A percentile compares a stretch with the other conserved stretches of the same genome.
Evolutionary conservation across 1,140 invertebrate species (phyloP).

Genomic region (Achatina immaculata): DNA sequence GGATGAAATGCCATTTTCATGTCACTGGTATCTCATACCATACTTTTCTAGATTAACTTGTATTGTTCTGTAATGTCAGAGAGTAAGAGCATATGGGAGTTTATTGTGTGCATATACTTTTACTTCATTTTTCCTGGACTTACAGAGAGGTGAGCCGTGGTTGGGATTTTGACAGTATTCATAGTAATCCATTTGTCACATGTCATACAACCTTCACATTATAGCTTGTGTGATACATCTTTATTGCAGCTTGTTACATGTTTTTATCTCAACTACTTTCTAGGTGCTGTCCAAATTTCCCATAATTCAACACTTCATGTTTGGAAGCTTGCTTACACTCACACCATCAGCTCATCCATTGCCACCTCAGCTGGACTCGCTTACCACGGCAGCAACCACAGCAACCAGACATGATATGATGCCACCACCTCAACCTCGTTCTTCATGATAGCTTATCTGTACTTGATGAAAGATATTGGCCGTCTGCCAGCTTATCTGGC

Average conservation of each 20-base stretch:
- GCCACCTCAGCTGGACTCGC: neutral
- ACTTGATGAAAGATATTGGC: no score
- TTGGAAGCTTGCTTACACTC: slow-evolving; percentile 89
- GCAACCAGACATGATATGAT: neutral
- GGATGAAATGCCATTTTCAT: no score
- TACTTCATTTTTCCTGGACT: neutral
- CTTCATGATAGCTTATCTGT: no score
- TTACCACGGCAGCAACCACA: neutral
- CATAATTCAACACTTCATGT: slow-evolving; percentile 96
- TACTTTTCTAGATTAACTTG: no score
- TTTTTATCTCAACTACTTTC: slow-evolving; percentile 56
- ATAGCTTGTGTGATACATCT: neutral
- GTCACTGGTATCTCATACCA: no score
- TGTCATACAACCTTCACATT: neutral
- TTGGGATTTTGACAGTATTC: neutral
- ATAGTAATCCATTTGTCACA: neutral
- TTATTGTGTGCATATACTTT: neutral
- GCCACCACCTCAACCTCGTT: neutral
- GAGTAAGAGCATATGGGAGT: no score
- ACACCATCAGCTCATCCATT: slow-evolving; percentile 60
- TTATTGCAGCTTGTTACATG: neutral
- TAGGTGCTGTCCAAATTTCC: slow-evolving; percentile 95
- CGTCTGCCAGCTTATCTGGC: no score
- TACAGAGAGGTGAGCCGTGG: neutral
- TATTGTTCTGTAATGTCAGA: no score